These are phyloP conservation scores for Lymantria dispar DNA, from an alignment of 2,888 invertebrate species.

Conservation along the genomic window DNA sequence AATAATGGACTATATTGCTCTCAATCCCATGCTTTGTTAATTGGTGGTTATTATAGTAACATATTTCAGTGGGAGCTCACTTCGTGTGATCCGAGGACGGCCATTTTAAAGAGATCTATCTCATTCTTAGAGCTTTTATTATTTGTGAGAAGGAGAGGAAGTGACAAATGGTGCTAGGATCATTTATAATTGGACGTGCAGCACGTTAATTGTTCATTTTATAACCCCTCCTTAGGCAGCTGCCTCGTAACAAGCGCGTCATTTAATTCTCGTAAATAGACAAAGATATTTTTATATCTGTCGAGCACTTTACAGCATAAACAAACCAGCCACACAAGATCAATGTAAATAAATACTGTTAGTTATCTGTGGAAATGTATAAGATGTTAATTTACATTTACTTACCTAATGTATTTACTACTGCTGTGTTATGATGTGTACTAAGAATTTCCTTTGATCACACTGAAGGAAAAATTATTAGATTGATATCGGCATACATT, in stretches of 20 bases:
- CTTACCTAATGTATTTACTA: conserved; percentile 1
- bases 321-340: conserved; percentile 66
- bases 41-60: conserved; percentile 75
- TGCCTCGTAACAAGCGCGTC: conserved; percentile 73
- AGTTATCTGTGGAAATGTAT: conserved; percentile 38
- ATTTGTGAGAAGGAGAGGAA: conserved; percentile 22
- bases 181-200: conserved; percentile 49
- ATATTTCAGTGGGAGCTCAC: conserved; percentile 58
- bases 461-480: background rate
- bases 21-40: conserved; percentile 72
- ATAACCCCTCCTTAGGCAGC: conserved; percentile 76
- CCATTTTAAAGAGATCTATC: conserved; percentile 49
- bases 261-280: conserved; percentile 80
- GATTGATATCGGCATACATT: background rate
- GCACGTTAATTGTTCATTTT: conserved; percentile 75
- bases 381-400: conserved; percentile 1
- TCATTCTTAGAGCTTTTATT: conserved; percentile 26
- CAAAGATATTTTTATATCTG: conserved; percentile 80
- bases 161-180: conserved; percentile 44
- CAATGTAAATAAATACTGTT: conserved; percentile 68
- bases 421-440: background rate
- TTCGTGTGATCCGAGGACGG: conserved; percentile 51
- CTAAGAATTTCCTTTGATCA: conserved; percentile 6
- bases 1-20: conserved; percentile 55
- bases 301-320: conserved; percentile 68